phyloP scores from a whole-genome alignment of 35 echinoderm and acorn worm species.

The Lytechinus pictus region DNA sequence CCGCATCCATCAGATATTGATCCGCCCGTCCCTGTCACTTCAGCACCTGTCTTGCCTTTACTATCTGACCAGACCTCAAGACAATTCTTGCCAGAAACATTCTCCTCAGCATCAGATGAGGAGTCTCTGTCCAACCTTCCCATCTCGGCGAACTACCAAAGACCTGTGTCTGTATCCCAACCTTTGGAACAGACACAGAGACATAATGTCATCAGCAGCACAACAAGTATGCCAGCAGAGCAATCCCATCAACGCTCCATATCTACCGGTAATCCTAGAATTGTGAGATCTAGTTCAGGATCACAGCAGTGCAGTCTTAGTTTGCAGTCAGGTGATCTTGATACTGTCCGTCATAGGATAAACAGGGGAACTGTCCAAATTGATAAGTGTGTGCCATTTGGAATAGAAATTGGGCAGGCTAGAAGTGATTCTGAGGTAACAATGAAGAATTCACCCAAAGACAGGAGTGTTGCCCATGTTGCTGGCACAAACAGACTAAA shows the following conservation, averaged over 20 bases:
- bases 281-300: background rate
- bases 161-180: background rate
- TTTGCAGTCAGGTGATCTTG: background rate
- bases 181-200: background rate
- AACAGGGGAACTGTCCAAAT: background rate
- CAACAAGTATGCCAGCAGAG: background rate
- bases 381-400: background rate
- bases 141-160: background rate
- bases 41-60: background rate
- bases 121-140: background rate
- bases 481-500: constrained; percentile 9
- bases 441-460: background rate
- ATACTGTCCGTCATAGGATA: background rate
- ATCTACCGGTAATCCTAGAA: background rate
- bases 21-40: background rate
- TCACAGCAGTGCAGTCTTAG: background rate
- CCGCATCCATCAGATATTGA: background rate
- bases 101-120: constrained; percentile 26
- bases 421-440: background rate
- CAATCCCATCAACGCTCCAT: background rate
- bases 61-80: background rate
- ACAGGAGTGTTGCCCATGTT: constrained; percentile 42
- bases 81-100: constrained; percentile 24
- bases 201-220: background rate
- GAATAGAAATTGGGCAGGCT: background rate